Percentiles rank a stretch among this genome's conserved stretches.
These are phyloP conservation scores for Liasis olivaceus DNA, from an alignment of 2,797 vertebrate species.

Conservation along the genomic window DNA sequence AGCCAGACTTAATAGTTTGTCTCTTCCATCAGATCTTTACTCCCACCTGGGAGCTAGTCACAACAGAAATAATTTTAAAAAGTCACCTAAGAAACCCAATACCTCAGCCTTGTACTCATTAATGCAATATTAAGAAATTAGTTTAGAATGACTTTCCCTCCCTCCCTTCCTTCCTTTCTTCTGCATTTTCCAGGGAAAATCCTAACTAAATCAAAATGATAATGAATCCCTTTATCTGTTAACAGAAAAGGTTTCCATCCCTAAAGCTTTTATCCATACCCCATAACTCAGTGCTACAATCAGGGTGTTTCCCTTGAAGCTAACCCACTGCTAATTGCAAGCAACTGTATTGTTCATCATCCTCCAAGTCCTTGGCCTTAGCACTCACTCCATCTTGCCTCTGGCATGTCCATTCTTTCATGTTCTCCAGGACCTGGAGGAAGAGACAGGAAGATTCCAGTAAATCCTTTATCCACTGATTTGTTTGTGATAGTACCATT, in stretches of 20 bases:
- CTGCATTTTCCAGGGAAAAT: conserved; percentile 6
- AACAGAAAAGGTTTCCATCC: neutral
- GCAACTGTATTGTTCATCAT: neutral
- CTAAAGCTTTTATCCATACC: neutral
- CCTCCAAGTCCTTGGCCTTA: neutral
- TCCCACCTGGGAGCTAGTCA: neutral
- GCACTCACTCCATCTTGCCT: neutral
- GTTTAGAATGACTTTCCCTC: neutral
- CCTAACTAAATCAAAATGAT: conserved; percentile 29
- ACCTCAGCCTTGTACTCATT: neutral
- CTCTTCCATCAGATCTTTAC: neutral
- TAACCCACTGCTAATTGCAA: neutral
- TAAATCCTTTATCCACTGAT: neutral
- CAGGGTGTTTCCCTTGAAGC: neutral
- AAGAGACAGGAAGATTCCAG: neutral
- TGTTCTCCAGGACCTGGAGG: neutral
- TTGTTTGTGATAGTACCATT: neutral
- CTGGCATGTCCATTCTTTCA: neutral
- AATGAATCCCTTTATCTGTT: conserved; percentile 20
- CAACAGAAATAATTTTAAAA: neutral
- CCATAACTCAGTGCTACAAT: neutral
- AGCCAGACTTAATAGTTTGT: neutral
- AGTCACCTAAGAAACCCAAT: neutral
- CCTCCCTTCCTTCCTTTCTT: too few relatives aligned
- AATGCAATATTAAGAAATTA: neutral